Evolutionary conservation across 2,888 invertebrate species (phyloP).

Genomic region (Nomada hirtipes): DNA sequence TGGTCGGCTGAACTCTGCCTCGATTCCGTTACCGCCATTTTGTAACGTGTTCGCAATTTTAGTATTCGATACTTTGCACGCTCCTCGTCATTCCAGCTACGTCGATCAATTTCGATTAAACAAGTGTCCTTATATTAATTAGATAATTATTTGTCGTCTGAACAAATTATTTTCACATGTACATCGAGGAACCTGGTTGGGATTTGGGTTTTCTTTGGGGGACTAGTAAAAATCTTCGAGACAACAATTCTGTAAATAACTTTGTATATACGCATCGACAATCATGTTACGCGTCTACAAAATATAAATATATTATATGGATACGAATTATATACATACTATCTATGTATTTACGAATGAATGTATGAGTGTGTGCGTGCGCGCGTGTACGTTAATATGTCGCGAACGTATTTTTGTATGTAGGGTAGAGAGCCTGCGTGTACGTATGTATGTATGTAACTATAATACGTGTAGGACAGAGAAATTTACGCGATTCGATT

Average conservation of each 20-base stretch:
- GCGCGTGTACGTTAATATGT: conserved; percentile 25
- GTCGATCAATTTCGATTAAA: not conserved
- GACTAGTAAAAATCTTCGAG: conserved; percentile 46
- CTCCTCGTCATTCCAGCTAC: conserved; percentile 6
- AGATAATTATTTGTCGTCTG: not conserved
- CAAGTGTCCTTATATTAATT: conserved; percentile 13
- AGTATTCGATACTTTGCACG: conserved; percentile 11
- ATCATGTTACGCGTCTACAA: conserved; percentile 74
- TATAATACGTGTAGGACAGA: conserved; percentile 40
- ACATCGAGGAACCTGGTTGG: conserved; percentile 54
- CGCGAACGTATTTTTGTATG: conserved; percentile 47
- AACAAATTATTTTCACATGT: conserved; percentile 46
- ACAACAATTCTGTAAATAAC: conserved; percentile 76
- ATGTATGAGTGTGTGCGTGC: not conserved
- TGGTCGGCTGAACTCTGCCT: conserved; percentile 56
- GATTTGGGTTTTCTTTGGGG: conserved; percentile 34
- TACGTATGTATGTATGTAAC: conserved; percentile 58
- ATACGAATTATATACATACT: conserved; percentile 55
- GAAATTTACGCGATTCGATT: conserved; percentile 28
- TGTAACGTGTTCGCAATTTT: conserved; percentile 32
- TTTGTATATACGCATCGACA: conserved; percentile 82
- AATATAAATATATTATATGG: conserved; percentile 63
- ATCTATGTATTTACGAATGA: conserved; percentile 13
- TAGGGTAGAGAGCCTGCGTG: conserved; percentile 7
- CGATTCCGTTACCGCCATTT: conserved; percentile 53